Base-by-base conservation (phyloP, 2,113 vertebrate species). In the Oophaga pumilio region DNA sequence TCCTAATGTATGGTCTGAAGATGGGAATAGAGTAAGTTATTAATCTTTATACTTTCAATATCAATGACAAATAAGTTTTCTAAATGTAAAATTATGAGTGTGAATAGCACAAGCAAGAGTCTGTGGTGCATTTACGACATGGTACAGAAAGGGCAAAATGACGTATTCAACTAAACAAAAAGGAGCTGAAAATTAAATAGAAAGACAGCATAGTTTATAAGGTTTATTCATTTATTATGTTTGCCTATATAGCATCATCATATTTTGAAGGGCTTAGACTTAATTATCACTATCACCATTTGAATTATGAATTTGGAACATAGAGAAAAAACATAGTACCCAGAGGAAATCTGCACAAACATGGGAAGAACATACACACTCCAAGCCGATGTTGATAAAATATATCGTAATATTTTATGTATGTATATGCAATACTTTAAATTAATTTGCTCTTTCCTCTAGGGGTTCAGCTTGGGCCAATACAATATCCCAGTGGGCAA, bases 381-480 rank as follows among this genome's bases (percentile, higher is more conserved):
- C 33, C 33, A 43, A 4, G 33, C 33, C 3, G 33, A 43, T 43
- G 33, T 43, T 43, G 33, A 43, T 43, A 3, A 43, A 43, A 43
- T 43, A 43, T 43, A 43, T 43, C 5, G 5, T 2, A 43, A 43
- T 43, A 43, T 43, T 43, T 43, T 43, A 43, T 3, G 56, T 62
- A 33, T 60, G 15, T 33, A 11, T 60, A 26, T 28, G 3, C 8
- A 26, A 2, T 26, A 81, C 56, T 4, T 8, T 33, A 81, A 60
- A 15, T 49, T 64, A 12, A 49, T 76, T 59, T 85, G 9, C 20
- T 49, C 22, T 49, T 84, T 93, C 49, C 88, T 86, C 6, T 91
- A 98, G 97, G 24, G 97, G 97, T 20, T 98, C 97, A 49, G 97
- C 97, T 14, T 95, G 95, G 85, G 96, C 96, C 22, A 96, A 93